Evolutionary conservation across 2,113 vertebrate species (phyloP), one percentile per base, ranked within the genome.

Genomic region (Catagonus wagneri): DNA sequence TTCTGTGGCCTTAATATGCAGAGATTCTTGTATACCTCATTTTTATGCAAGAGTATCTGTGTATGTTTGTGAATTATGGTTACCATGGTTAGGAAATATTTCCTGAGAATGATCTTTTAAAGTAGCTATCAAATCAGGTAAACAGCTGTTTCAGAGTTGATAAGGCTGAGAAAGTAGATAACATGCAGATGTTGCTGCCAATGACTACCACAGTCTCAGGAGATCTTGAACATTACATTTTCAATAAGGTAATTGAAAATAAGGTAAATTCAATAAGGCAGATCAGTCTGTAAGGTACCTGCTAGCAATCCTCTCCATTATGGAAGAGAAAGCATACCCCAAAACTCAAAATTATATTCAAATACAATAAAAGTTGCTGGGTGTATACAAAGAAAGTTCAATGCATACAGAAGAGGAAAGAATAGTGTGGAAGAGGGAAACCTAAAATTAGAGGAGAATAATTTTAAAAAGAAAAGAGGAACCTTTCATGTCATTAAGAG

Each of bases 141-240:
- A 96, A 96, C 68, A 93, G 54, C 94, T 93, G 83, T 97, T 95
- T 97, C 91, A 97, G 34, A 79, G 79, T 36, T 94, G 97, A 97
- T 97, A 97, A 96, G 75, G n/a, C 74, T 65, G 85, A 92, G 90
- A 89, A 65, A 60, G 76, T 20, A 96, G 69, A 80, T 86, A 89
- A 68, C 78, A 88, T 10, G 23, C 60, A 81, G 27, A 19, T 39
- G 69, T 69, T 36, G n/a, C 94, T 96, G 86, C 89, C 83, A 96
- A 52, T 83, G 32, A 66, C 68, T 95, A 85, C 63, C 61, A 54
- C 32, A 60, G 19, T 86, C 44, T 69, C 54, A 76, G 54, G 60
- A 91, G 27, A 90, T 83, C 78, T 39, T 56, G 29, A 89, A 74
- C 89, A 75, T 75, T 69, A 76, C 81, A 68, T 94, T 95, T 95